These are phyloP conservation scores for Amphiprion clarkii DNA, from an alignment of 2,797 vertebrate species.

Conservation along the genomic window DNA sequence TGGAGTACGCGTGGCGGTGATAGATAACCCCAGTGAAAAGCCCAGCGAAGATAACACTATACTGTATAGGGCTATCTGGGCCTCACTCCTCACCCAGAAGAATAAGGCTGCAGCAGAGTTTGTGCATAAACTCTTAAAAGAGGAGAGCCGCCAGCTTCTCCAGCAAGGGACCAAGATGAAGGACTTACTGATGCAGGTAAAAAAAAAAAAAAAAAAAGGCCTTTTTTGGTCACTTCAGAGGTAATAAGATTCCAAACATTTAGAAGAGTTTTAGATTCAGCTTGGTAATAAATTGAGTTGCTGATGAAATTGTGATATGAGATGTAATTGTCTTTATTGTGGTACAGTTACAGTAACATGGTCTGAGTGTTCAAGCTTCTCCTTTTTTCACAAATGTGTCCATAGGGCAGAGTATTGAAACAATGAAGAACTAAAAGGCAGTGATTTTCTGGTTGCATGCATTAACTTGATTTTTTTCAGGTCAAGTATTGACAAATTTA, in stretches of 20 bases:
- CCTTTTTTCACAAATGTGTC: not conserved
- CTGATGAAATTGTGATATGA: not conserved
- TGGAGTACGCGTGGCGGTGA: conserved; percentile 89
- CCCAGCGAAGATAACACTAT: conserved; percentile 90
- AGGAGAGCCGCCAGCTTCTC: conserved; percentile 89
- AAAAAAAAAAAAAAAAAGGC: conserved; percentile 37
- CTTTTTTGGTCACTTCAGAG: conserved; percentile 5
- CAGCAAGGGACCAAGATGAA: conserved; percentile 90
- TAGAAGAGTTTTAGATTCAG: not conserved
- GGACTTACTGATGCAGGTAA: conserved; percentile 88
- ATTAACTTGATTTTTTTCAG: too few species aligned
- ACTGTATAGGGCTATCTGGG: conserved; percentile 92
- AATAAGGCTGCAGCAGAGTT: conserved; percentile 87
- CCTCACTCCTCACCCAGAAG: conserved; percentile 93
- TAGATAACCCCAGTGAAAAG: conserved; percentile 92
- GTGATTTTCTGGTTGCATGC: not conserved
- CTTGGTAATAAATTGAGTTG: not conserved
- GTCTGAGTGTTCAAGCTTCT: too few species aligned
- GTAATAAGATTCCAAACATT: conserved; percentile 2
- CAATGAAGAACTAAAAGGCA: not conserved
- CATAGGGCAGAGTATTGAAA: not conserved
- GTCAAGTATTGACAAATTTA: not conserved
- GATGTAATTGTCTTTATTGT: not conserved
- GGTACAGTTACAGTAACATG: not conserved
- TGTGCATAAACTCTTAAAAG: conserved; percentile 89